Base-by-base conservation (phyloP, 30 jellyfish, hydroid and myxozoan genomes). In the Morbakka virulenta region DNA sequence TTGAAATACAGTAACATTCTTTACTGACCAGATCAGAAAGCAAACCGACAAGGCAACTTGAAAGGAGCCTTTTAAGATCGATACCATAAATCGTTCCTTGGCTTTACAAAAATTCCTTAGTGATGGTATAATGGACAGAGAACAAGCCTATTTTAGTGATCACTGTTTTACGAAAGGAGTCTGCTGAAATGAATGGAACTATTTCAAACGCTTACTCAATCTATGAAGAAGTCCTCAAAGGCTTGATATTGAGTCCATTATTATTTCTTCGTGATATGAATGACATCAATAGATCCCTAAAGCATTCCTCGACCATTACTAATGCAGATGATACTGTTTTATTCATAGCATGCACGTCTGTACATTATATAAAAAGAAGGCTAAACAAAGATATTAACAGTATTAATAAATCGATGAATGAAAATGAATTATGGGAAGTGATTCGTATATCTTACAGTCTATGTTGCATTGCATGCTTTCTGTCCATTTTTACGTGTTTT, bases 311-410 rank as follows among this genome's bases (percentile, higher is more conserved):
- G 33, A 65, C 17, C 57, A 41, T 41, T 17, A 41, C 57, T 17
- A 6, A 41, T 79, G 89, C 89, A 79, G 82, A 79, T 64, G 82
- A 79, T 75, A 79, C 82, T 64, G 89, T 79, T 65, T 64, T 79
- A 41, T 79, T 79, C 62, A 64, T 81, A 26, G 30, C 82, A 41
- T 36, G 74, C 22, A 79, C 32, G 35, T 47, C 66, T 27, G 64
- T 64, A 20, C 2, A 66, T 65, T 51, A 23, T 41, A 64, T 30
- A 34, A 79, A 76, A 76, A 62, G 71, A 23, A 26, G 28, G 28
- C 32, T 62, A 25, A 62, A 62, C 52, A 71, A 76, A 1, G 80
- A 76, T 57, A 47, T 57, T 2, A 12, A 76, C 70, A 62, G 29
- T 49, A 0, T 34, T 3, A 52, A 17, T 32, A 62, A 32, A 22